A percentile compares a stretch with the other conserved stretches of the same genome.
Evolutionary conservation across 2,888 invertebrate genomes (phyloP).

Genomic region (Bombylius discolor): DNA sequence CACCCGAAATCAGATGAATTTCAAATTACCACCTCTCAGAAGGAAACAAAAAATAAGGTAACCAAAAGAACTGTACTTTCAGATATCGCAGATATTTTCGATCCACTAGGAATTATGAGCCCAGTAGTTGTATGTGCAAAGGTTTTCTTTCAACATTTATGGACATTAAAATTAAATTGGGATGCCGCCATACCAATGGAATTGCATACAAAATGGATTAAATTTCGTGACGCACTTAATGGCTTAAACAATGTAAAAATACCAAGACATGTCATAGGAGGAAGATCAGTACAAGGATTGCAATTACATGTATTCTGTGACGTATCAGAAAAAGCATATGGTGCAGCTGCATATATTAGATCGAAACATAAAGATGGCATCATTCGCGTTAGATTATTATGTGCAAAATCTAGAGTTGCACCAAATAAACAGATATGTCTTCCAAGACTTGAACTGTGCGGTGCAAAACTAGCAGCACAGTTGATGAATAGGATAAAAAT

Average conservation of each 20-base stretch:
- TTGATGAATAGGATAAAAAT: not conserved
- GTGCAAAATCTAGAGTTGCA: not conserved
- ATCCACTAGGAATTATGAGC: not conserved
- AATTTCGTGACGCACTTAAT: not conserved
- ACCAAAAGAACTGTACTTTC: not conserved
- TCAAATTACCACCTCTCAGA: not conserved
- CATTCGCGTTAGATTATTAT: not conserved
- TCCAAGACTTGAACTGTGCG: not conserved
- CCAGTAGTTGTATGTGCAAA: not conserved
- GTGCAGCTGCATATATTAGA: slow-evolving; percentile 14
- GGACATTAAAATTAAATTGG: not conserved
- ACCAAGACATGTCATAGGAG: not conserved
- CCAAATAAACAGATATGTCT: not conserved
- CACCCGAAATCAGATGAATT: not conserved
- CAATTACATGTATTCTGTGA: slow-evolving; percentile 12
- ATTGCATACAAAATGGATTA: not conserved
- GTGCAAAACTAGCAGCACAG: not conserved
- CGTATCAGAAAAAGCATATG: slow-evolving; percentile 14
- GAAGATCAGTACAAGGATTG: slow-evolving; percentile 1
- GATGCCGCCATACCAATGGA: not conserved
- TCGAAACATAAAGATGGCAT: not conserved
- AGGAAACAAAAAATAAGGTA: not conserved
- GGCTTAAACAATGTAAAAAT: not conserved
- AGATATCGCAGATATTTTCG: too few species aligned
- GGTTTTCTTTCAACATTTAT: not conserved